Base-by-base conservation (phyloP, 2,797 vertebrate species). In the Dipus sagitta region DNA sequence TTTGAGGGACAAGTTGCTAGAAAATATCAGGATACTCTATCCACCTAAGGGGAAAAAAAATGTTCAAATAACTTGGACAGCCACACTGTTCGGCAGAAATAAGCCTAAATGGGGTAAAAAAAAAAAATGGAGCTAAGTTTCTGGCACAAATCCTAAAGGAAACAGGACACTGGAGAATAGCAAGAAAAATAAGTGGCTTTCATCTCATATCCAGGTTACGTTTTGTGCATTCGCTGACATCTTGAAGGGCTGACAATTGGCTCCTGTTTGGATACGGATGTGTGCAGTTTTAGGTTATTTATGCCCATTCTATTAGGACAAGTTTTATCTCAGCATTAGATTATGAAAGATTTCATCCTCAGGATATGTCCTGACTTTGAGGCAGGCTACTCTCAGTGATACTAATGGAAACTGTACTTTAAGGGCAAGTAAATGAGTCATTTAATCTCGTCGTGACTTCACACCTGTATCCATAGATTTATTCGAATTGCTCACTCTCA, bases 11-110 rank as follows among this genome's bases (percentile, higher is more conserved):
- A 89, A 89, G 17, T 3, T 65, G 23, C 24, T 80, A 17, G 4
- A 81, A 15, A 13, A 6, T 58, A 82, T 72, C 38, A 60, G n/a
- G 24, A 2, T n/a, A n/a, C 83, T 62, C 26, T 77, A 42, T 75
- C 89, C 54, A 88, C 74, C 76, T 71, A 86, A 91, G 52, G 54
- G 54, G 80, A 84, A 88, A 47, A 47, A 15, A 17, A 58, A 58
- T 1, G 8, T 18, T 77, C 47, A 68, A 70, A 9, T 74, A 47
- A 18, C 9, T 80, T 3, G 21, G 34, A 12, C 2, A 60, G 13
- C 38, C 74, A 13, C 60, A 24, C 38, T 72, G 20, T 67, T 71
- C 75, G 58, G 38, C 34, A 91, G 52, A 82, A 92, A 52, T 52
- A 76, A 91, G 42, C 75, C 17, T 34, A 79, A 85, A 10, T 42